A percentile compares a stretch with the other conserved stretches of the same genome.
Conservation (phyloP, 2,888 invertebrate species). For the Deladenus siricidicola region DNA sequence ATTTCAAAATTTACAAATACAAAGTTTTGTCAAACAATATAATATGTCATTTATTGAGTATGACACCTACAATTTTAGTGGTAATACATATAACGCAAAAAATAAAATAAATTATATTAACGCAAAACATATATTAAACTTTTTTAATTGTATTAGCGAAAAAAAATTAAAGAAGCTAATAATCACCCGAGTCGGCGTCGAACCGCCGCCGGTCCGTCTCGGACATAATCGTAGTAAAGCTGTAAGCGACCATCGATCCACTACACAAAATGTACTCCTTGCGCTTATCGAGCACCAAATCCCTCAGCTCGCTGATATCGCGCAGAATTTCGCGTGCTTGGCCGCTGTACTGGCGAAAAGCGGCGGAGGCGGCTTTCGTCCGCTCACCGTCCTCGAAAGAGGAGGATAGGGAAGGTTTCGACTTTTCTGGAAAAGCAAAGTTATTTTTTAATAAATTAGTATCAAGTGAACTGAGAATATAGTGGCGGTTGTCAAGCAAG, state of each 20-base stretch:
- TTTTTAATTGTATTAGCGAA: too few species aligned
- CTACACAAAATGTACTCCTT: slow-evolving; percentile 29
- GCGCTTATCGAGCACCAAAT: slow-evolving; percentile 33
- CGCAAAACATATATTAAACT: too few species aligned
- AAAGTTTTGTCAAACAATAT: too few species aligned
- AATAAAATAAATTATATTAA: too few species aligned
- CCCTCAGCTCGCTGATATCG: slow-evolving; percentile 27
- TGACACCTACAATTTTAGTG: too few species aligned
- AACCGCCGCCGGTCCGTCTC: slow-evolving; percentile 33
- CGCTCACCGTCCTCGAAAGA: too few species aligned
- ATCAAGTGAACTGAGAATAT: not conserved
- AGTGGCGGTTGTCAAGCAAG: too few species aligned
- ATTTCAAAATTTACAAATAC: too few species aligned
- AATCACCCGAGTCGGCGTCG: slow-evolving; percentile 29
- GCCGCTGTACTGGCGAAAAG: slow-evolving; percentile 22
- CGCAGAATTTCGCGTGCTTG: slow-evolving; percentile 25
- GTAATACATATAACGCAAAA: too few species aligned
- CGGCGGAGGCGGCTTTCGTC: slow-evolving; percentile 17
- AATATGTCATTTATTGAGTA: too few species aligned
- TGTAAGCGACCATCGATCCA: slow-evolving; percentile 25
- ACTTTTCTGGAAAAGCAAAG: not conserved
- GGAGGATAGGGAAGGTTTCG: not conserved
- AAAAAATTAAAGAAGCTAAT: too few species aligned
- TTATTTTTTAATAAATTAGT: not conserved
- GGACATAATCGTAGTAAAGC: slow-evolving; percentile 23